Conservation (phyloP, 2,113 vertebrate species). For the Hippocampus guttulatus region DNA sequence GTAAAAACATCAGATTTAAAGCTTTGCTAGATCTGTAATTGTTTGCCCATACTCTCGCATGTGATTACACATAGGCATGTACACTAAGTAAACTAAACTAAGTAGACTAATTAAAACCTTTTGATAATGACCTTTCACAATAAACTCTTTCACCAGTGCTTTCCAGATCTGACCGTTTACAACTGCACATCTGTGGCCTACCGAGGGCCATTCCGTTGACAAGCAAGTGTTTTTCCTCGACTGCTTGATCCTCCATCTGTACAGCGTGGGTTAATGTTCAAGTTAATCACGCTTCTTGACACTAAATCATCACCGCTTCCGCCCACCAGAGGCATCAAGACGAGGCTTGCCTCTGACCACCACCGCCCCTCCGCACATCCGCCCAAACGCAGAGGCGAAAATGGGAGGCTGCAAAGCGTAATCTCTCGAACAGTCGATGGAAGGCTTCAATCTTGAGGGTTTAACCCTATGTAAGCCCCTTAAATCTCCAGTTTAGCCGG, state of each 20-base stretch:
- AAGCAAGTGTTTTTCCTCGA: neutral
- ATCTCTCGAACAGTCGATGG: slow-evolving; percentile 52
- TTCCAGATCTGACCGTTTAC: neutral
- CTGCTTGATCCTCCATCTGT: slow-evolving; percentile 20
- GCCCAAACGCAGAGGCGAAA: slow-evolving; percentile 59
- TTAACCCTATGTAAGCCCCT: slow-evolving; percentile 53
- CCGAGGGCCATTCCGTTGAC: neutral
- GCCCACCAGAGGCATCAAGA: slow-evolving; percentile 53
- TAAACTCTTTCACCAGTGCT: neutral
- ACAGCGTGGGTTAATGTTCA: slow-evolving; percentile 32
- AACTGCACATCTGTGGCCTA: neutral
- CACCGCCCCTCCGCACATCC: slow-evolving; percentile 31
- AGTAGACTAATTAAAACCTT: too few relatives aligned
- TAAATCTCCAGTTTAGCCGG: slow-evolving; percentile 60
- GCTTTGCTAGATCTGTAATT: too few relatives aligned
- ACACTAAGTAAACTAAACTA: too few relatives aligned
- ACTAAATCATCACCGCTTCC: slow-evolving; percentile 44
- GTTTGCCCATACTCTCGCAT: too few relatives aligned
- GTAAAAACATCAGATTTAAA: too few relatives aligned
- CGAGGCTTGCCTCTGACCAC: slow-evolving; percentile 45
- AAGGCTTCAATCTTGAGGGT: slow-evolving; percentile 44
- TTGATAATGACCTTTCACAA: too few relatives aligned
- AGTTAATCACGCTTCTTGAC: slow-evolving; percentile 38
- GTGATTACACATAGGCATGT: too few relatives aligned
- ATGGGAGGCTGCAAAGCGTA: slow-evolving; percentile 47